Conservation (phyloP, 2,888 invertebrate genomes). For the Ligdia adustata region DNA sequence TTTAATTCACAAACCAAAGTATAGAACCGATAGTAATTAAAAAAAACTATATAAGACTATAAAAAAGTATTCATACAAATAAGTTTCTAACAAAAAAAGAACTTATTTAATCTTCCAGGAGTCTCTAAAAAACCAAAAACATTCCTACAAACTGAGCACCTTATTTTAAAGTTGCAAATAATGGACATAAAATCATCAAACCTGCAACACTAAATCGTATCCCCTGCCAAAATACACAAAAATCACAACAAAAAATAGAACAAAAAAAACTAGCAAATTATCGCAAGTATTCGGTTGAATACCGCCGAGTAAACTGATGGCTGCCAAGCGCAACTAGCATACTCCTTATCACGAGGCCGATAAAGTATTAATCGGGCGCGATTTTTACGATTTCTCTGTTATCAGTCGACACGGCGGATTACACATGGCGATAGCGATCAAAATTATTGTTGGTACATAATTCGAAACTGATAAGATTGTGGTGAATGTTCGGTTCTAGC, state of each 20-base stretch:
- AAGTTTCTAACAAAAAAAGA: too few species aligned
- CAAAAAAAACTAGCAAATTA: background rate
- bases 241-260: too few species aligned
- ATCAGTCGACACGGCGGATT: constrained; percentile 80
- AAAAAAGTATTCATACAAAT: too few species aligned
- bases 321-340: constrained; percentile 29
- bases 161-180: too few species aligned
- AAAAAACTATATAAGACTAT: too few species aligned
- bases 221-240: too few species aligned
- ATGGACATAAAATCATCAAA: too few species aligned
- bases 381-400: constrained; percentile 77
- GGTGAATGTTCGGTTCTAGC: constrained; percentile 6
- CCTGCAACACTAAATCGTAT: background rate
- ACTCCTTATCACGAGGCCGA: constrained; percentile 44
- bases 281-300: background rate
- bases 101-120: too few species aligned
- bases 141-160: too few species aligned
- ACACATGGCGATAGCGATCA: constrained; percentile 74
- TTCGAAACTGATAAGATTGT: constrained; percentile 40
- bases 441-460: constrained; percentile 57
- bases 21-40: too few species aligned
- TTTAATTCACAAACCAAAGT: too few species aligned
- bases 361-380: constrained; percentile 69
- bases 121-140: too few species aligned
- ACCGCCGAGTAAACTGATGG: background rate